phyloP scores from a whole-genome alignment of 2,888 invertebrate species.

The Seladonia tumulorum region DNA sequence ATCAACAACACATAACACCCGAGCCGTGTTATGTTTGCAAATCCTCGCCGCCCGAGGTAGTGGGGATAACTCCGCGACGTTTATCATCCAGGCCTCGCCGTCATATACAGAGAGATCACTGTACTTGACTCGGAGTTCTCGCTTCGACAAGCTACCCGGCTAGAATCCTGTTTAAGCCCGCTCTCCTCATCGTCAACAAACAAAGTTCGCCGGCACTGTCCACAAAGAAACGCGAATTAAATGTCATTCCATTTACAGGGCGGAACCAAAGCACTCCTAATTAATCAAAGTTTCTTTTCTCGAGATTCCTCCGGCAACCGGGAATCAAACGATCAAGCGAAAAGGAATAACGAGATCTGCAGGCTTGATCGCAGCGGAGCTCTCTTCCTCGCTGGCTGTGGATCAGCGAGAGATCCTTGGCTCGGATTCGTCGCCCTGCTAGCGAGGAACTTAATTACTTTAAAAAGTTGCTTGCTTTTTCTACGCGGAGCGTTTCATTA shows the following conservation, averaged over 20 bases:
- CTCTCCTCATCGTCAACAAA: background rate
- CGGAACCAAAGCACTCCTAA: background rate
- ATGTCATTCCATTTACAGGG: background rate
- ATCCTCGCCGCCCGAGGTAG: too few species aligned
- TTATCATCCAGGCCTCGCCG: too few species aligned
- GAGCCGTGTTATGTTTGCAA: too few species aligned
- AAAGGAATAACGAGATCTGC: constrained; percentile 1
- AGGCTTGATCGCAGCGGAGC: background rate
- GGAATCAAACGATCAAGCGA: background rate
- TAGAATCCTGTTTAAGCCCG: background rate
- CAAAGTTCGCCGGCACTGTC: background rate
- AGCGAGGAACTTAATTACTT: constrained; percentile 14
- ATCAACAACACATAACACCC: too few species aligned
- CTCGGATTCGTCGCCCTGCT: background rate
- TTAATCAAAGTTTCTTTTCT: background rate
- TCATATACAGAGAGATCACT: too few species aligned
- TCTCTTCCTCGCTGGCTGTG: background rate
- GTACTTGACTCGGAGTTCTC: background rate
- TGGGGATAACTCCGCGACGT: too few species aligned
- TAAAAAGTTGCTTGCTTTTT: background rate
- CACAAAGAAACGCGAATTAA: constrained; percentile 12
- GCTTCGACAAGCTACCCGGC: background rate
- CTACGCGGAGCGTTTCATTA: too few species aligned
- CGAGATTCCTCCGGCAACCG: background rate
- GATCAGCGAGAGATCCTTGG: background rate